Base-by-base conservation (phyloP, 2,888 invertebrate species). In the Amitus sp. region DNA sequence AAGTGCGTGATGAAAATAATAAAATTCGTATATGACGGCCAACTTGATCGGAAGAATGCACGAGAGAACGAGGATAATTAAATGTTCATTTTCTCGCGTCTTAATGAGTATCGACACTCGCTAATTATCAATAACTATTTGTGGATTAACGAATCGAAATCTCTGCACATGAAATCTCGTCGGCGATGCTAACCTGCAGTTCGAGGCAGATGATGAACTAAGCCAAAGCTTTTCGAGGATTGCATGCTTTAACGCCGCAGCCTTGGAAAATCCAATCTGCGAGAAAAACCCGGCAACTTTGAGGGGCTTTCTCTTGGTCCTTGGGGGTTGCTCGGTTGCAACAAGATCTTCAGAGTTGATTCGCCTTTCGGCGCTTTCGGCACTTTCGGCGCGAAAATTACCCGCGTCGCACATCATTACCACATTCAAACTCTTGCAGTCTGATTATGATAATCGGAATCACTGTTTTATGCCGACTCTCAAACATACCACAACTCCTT, bases 331-430 rank as follows among this genome's bases (percentile, higher is more conserved):
- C 23, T 23, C 7, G 23, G 23, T n/a, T n/a, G n/a, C n/a, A n/a
- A n/a, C n/a, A n/a, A n/a, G 55, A 56, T 61, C 61, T 61, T 61
- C 61, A 33, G 34, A 51, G 42, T 17, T 19, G 42, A 2, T 42
- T 42, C 39, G 23, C 23, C 23, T 7, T 7, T 23, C 23, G 23
- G 23, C 4, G 23, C 23, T 23, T 23, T 7, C 23, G 23, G 23
- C 23, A 23, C 23, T 23, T 23, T 23, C 7, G 23, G 23, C 23
- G 23, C 23, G 23, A 23, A 23, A 23, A 23, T 23, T 7, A 7
- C 34, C 4, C 34, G 13, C 34, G 10, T n/a, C n/a, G n/a, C n/a
- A n/a, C n/a, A n/a, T n/a, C n/a, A n/a, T n/a, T n/a, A n/a, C n/a
- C n/a, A n/a, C n/a, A 13, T 12, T 12, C 13, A 34, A 13, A 34